Evolutionary conservation across 1,140 invertebrate species (phyloP), one percentile per base, ranked within the genome.

Genomic region (Asbolus verrucosus): DNA sequence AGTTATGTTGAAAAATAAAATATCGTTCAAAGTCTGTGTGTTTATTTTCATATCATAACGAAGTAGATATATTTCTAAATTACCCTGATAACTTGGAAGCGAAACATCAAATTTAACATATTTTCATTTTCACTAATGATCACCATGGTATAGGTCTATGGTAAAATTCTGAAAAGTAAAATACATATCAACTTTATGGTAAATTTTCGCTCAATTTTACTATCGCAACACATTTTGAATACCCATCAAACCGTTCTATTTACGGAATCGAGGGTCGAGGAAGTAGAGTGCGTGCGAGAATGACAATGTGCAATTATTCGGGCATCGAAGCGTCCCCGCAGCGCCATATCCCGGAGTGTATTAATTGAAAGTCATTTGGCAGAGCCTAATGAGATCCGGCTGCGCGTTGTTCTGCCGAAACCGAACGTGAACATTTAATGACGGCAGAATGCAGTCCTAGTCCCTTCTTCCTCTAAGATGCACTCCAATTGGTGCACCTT

Each of bases 371-470:
- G 46, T 54, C 46, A 54, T 54, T 54, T 54, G 21, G 14, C 21
- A 27, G 46, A 14, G 21, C 46, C 46, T 54, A 54, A 54, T 54
- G 46, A 54, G 46, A 54, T 54, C 46, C 46, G 46, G 46, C 24
- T 54, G 19, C n/a, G 27, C 46, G 46, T 54, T 54, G 46, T 54
- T 54, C 46, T 54, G 19, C 21, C 46, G 46, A 54, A 54, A 54
- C 46, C 46, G 46, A 54, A 54, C 46, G 46, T 54, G 46, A 54
- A 54, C 46, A 54, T 54, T 54, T 54, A 54, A 54, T 54, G 46
- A 30, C 46, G 19, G 14, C 46, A 54, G 46, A 21, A 54, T 54
- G 46, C 46, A 21, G 46, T 27, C 13, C 21, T 27, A 6, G 21
- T 27, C 21, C 46, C 46, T 16, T 16, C 46, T n/a, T 27, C 46